Conservation (phyloP, 1,140 invertebrate species). For the Panulirus ornatus region DNA sequence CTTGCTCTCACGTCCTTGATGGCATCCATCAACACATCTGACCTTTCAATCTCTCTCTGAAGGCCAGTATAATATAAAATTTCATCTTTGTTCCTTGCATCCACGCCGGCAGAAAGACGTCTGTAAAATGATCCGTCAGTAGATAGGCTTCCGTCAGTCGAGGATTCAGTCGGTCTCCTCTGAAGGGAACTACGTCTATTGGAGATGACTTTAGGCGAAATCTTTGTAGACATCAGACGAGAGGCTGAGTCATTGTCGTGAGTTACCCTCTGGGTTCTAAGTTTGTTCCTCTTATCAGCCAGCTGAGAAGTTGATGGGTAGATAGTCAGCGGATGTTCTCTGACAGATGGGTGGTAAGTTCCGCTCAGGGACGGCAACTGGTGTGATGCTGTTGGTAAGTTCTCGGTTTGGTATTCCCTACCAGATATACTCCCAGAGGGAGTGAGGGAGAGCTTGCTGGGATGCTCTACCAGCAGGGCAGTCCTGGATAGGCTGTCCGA, state of each 20-base stretch:
- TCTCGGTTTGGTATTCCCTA: too few relatives aligned
- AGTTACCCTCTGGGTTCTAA: background rate
- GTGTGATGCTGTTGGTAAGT: too few relatives aligned
- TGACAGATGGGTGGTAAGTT: too few relatives aligned
- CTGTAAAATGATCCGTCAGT: background rate
- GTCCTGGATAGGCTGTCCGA: too few relatives aligned
- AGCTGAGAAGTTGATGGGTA: too few relatives aligned
- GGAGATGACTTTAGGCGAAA: background rate
- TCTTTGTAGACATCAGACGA: background rate
- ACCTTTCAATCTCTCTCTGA: slow-evolving; percentile 58
- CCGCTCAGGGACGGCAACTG: too few relatives aligned
- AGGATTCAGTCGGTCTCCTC: background rate
- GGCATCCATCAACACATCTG: slow-evolving; percentile 33
- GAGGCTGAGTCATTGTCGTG: background rate
- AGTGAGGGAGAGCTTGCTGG: too few relatives aligned
- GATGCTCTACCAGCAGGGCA: too few relatives aligned
- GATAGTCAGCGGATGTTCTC: too few relatives aligned
- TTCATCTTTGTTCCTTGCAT: slow-evolving; percentile 1
- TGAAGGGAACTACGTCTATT: background rate
- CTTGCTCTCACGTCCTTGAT: slow-evolving; percentile 51
- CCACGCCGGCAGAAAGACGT: background rate
- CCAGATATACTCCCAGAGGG: too few relatives aligned
- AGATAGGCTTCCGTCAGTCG: too few relatives aligned
- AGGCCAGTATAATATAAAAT: slow-evolving; percentile 49
- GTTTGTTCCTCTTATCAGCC: too few relatives aligned